Evolutionary conservation across 2,888 invertebrate genomes (phyloP), one percentile per base, ranked within the genome.

Genomic region (Reticulitermes lucifugus): DNA sequence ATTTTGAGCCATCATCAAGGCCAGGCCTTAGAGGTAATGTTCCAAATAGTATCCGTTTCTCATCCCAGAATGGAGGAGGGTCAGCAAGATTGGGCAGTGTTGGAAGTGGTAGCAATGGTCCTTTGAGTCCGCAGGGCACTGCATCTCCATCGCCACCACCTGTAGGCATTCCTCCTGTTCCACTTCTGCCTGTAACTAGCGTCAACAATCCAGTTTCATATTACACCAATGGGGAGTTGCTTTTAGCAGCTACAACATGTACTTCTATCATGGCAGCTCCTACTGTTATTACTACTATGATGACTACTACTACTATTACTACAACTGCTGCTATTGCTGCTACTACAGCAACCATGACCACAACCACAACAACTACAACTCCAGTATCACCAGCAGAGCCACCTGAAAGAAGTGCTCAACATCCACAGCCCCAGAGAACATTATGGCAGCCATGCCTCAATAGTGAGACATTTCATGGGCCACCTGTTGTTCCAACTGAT

Each of bases 1-100:
- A 92, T 89, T 89, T 93, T 85, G 92, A 93, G 88, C 92, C 92
- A 83, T 90, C 91, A 87, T 89, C 88, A 79, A 89, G 90, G 85
- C 88, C 85, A 86, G 89, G 89, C 85, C 88, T 87, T 87, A 89
- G 89, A 25, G 85, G 87, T 22, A 87, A 87, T 85, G 82, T 89
- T 35, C 89, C 84, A 18, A 77, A 46, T 55, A 85, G 46, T 51
- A 85, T 83, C n/a, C 85, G 85, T 25, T 86, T 87, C 25, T 88
- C 90, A 85, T 87, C 89, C 81, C 89, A 90, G 85, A 89, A 87
- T 83, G 90, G 90, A 83, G 90, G 90, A 82, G 90, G 90, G 86
- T 89, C 89, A 87, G 87, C 89, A 86, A 88, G 89, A 87, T 88
- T 91, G 70, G 89, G 89, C 41, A 91, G 91, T 83, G 89, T 90